Evolutionary conservation across 1,140 invertebrate genomes (phyloP).

Genomic region (Neodiprion fabricii): DNA sequence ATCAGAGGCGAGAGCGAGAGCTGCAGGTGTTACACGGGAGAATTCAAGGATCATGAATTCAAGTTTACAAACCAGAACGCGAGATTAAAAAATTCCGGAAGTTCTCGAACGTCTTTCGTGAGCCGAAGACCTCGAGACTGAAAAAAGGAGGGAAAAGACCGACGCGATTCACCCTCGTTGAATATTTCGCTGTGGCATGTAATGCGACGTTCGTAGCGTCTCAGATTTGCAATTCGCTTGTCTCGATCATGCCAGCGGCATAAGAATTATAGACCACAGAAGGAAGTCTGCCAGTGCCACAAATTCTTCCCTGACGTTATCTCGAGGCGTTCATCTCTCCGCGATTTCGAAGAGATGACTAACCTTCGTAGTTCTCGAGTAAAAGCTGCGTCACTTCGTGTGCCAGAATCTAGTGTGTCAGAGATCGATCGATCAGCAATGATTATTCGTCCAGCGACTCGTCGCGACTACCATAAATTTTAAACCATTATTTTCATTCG

Average conservation of each 20-base stretch:
- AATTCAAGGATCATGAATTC: neutral
- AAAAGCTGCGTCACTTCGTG: neutral
- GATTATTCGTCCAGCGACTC: neutral
- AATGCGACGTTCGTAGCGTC: no score
- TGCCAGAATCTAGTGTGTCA: neutral
- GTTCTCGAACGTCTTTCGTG: no score
- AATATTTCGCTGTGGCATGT: no score
- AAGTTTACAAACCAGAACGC: neutral
- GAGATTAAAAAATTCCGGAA: no score
- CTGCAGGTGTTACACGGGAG: neutral
- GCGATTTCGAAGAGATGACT: slow-evolving; percentile 1
- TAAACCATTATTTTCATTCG: neutral
- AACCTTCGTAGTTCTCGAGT: neutral
- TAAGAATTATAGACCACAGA: no score
- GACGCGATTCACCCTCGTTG: no score
- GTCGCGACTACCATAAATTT: neutral
- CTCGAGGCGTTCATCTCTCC: neutral
- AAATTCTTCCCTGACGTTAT: slow-evolving; percentile 5
- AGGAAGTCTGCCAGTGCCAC: neutral
- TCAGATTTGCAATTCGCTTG: no score
- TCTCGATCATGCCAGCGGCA: no score
- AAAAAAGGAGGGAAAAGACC: no score
- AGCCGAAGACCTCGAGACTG: no score
- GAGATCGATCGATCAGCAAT: neutral
- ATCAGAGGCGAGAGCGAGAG: neutral